Base-by-base conservation (phyloP, 2,888 invertebrate genomes). In the Tuta absoluta region DNA sequence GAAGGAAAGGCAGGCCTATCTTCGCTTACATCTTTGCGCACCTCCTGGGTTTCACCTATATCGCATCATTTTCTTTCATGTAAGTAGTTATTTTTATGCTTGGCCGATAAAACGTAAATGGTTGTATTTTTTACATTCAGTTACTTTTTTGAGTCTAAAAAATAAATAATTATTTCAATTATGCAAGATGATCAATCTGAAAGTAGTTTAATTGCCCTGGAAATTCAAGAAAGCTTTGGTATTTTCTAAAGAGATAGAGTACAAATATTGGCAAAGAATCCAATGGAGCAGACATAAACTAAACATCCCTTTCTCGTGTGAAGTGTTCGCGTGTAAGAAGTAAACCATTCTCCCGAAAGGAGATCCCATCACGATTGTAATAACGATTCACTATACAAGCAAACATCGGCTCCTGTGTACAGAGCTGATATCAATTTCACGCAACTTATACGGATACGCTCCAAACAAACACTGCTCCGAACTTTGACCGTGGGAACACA, bases 381-480 rank as follows among this genome's bases (percentile, higher is more conserved):
- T 79, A 83, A 76, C 76, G 73, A 66, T 66, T 64, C 38, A 60
- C 61, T 41, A 67, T 64, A 63, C 37, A 62, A 64, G 58, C 63
- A 62, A 63, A 56, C 53, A 64, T 28, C 33, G 17, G 62, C 51
- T 60, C 53, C 51, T 68, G 64, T 68, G 66, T 63, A 63, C 67
- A 60, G 48, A 63, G 68, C 71, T 76, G 77, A 82, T 87, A 89
- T 88, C 89, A 88, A 87, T 88, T 87, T 86, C 86, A 82, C 79
- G 79, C 78, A 83, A 85, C 80, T 84, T 85, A 81, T 80, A 81
- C 74, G 80, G 76, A 76, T 76, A 79, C 75, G 74, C 73, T 72
- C 76, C 75, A 75, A 71, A 75, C 80, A 83, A 85, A 84, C 83
- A 82, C 3, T 21, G 53, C 33, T 60, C 28, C 45, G 28, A 33